These are phyloP conservation scores for Kryptolebias marmoratus DNA, from an alignment of 2,113 vertebrate genomes.

Conservation along the genomic window DNA sequence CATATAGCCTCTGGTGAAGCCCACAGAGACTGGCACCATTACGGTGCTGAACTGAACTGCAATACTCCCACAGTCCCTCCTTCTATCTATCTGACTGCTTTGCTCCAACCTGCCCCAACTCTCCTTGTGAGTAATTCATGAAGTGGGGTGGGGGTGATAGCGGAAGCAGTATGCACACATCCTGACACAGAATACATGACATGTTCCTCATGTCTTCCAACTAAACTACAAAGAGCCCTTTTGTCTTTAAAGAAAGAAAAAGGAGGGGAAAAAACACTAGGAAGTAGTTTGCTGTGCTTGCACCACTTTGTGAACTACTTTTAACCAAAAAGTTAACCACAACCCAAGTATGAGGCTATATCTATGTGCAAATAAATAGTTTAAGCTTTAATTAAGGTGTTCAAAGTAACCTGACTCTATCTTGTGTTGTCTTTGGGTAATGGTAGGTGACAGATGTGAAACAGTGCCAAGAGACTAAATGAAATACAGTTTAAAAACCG, in stretches of 20 bases:
- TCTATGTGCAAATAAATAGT: slow-evolving; percentile 9
- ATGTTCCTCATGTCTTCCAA: slow-evolving; percentile 76
- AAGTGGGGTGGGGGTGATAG: slow-evolving; percentile 64
- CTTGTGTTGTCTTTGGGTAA: slow-evolving; percentile 11
- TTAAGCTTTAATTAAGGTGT: slow-evolving; percentile 27
- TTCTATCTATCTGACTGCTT: slow-evolving; percentile 63
- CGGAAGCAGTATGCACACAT: slow-evolving; percentile 71
- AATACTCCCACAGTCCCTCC: slow-evolving; percentile 64
- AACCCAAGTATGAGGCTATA: slow-evolving; percentile 2
- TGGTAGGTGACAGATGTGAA: too few species aligned
- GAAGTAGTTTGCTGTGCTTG: slow-evolving; percentile 45
- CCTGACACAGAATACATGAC: slow-evolving; percentile 80
- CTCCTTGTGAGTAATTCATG: slow-evolving; percentile 78
- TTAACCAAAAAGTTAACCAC: slow-evolving; percentile 34
- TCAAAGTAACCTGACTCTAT: slow-evolving; percentile 34
- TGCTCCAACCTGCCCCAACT: slow-evolving; percentile 72
- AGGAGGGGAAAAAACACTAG: slow-evolving; percentile 45
- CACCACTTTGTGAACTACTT: slow-evolving; percentile 47
- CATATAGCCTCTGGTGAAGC: slow-evolving; percentile 83
- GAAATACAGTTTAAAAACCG: slow-evolving; percentile 20
- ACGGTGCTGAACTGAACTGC: slow-evolving; percentile 26
- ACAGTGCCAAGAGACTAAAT: slow-evolving; percentile 8
- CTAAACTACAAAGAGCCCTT: slow-evolving; percentile 78
- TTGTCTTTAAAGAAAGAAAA: slow-evolving; percentile 69
- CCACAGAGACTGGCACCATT: slow-evolving; percentile 66